Evolutionary conservation across 1,140 invertebrate genomes (phyloP).

Genomic region (Pollicipes pollicipes): DNA sequence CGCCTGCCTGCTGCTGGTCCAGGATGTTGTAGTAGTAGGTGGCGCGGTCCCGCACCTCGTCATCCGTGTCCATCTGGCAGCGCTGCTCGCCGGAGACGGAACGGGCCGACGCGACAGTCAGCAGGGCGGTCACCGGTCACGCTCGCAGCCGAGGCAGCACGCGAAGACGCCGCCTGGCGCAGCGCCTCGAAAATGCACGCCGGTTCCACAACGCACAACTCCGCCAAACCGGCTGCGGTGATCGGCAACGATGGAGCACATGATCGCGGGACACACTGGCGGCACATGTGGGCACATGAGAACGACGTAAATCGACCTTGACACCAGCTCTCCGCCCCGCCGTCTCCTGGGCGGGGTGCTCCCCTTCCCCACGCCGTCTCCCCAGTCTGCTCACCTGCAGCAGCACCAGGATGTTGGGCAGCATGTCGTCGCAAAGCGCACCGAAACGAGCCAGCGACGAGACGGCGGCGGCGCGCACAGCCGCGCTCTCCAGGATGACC

Average conservation of each 20-base stretch:
- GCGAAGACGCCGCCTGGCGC: no score
- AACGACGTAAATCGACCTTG: constrained; percentile 7
- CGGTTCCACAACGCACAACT: no score
- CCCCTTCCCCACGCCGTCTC: no score
- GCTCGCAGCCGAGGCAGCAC: no score
- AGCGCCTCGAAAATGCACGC: no score
- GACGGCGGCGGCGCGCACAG: constrained; percentile 87
- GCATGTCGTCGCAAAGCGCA: constrained; percentile 73
- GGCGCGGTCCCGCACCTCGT: constrained; percentile 96
- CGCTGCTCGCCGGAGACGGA: constrained; percentile 40
- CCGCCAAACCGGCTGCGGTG: no score
- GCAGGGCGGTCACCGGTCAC: no score
- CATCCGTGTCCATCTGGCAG: constrained; percentile 90
- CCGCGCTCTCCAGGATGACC: constrained; percentile 88
- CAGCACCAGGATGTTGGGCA: constrained; percentile 63
- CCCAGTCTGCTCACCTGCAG: constrained; percentile 21
- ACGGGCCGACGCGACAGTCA: no score
- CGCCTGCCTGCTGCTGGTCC: constrained; percentile 36
- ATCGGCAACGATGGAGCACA: no score
- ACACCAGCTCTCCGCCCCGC: constrained; percentile 29
- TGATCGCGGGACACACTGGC: no score
- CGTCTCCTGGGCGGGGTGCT: not conserved
- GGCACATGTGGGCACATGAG: no score
- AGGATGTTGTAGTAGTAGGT: constrained; percentile 86
- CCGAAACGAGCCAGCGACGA: constrained; percentile 95